These are phyloP conservation scores for Cydia fagiglandana DNA, from an alignment of 1,140 invertebrate species.

Conservation along the genomic window DNA sequence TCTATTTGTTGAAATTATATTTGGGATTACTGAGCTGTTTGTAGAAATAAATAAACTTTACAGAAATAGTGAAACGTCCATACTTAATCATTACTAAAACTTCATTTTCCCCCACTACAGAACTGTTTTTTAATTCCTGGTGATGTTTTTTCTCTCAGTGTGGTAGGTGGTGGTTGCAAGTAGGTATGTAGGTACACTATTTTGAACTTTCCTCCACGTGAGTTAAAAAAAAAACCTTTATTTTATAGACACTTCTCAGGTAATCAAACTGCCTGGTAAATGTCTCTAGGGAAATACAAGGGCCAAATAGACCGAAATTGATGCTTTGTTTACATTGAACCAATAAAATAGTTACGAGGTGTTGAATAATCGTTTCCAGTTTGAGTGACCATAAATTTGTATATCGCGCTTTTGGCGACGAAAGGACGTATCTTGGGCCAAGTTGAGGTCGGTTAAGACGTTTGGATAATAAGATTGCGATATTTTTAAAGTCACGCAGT, in stretches of 20 bases:
- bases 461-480: not conserved
- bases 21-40: no score
- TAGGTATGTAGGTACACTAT: no score
- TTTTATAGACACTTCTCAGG: not conserved
- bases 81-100: no score
- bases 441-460: not conserved
- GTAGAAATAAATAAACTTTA: no score
- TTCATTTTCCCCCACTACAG: no score
- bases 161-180: no score
- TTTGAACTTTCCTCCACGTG: no score
- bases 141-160: no score
- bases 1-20: no score
- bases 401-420: constrained; percentile 33
- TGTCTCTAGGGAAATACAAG: constrained; percentile 4
- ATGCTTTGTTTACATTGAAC: constrained; percentile 72
- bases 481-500: constrained; percentile 76
- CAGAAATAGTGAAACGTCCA: no score
- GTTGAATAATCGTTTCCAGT: constrained; percentile 77
- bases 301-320: constrained; percentile 60
- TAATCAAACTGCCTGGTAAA: not conserved
- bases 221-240: not conserved
- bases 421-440: not conserved
- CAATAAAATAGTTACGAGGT: constrained; percentile 78
- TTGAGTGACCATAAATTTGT: constrained; percentile 78
- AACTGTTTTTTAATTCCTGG: no score